A percentile compares a stretch with the other conserved stretches of the same genome.
These are phyloP conservation scores for Phasianus colchicus DNA, from an alignment of 2,113 vertebrate genomes.

Conservation along the genomic window DNA sequence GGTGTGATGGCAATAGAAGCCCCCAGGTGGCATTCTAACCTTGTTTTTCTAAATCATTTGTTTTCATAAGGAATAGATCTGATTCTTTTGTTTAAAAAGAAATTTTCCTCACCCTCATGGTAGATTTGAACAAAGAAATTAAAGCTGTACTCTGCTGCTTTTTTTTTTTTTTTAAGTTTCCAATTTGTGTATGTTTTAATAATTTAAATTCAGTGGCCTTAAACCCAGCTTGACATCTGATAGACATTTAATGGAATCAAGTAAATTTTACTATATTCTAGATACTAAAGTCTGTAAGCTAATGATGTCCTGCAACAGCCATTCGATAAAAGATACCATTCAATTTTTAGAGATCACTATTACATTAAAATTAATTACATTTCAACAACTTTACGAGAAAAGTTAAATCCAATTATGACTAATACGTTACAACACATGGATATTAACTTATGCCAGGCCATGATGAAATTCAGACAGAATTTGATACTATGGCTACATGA, in stretches of 20 bases:
- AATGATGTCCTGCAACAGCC: conserved; percentile 22
- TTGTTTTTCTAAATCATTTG: conserved; percentile 76
- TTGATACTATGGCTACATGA: background rate
- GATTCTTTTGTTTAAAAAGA: conserved; percentile 58
- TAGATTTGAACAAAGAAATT: conserved; percentile 59
- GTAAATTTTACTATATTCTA: conserved; percentile 42
- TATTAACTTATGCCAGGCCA: conserved; percentile 11
- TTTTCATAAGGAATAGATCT: conserved; percentile 59
- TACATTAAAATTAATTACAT: conserved; percentile 45
- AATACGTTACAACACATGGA: conserved; percentile 27
- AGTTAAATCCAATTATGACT: conserved; percentile 40
- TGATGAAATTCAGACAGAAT: conserved; percentile 28
- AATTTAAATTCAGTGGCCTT: conserved; percentile 35
- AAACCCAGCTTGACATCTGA: conserved; percentile 49
- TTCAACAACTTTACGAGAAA: conserved; percentile 31
- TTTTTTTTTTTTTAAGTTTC: background rate
- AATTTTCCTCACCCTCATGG: conserved; percentile 31
- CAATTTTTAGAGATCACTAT: conserved; percentile 48
- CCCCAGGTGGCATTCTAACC: conserved; percentile 81
- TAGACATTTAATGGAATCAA: background rate
- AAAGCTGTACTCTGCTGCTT: background rate
- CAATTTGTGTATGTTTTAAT: background rate
- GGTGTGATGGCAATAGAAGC: conserved; percentile 72
- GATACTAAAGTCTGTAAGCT: conserved; percentile 11
- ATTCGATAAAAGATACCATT: conserved; percentile 31